Evolutionary conservation across 2,113 vertebrate genomes (phyloP), one percentile per base, ranked within the genome.

Genomic region (Callipepla californica): DNA sequence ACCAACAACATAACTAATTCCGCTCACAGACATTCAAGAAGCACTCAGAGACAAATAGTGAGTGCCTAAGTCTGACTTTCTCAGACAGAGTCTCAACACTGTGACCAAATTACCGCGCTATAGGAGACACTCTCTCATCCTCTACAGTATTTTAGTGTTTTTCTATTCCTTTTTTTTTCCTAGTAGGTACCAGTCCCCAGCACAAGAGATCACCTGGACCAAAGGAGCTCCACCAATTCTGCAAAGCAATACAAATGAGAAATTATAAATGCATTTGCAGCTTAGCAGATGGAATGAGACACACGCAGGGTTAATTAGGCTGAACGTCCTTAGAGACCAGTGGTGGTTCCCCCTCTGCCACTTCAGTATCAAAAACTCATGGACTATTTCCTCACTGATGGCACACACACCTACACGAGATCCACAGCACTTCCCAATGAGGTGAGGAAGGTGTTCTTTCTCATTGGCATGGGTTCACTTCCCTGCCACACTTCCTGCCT

Each of bases 1-100:
- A 89, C 42, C 9, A 18, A 5, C 18, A 79, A 65, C 23, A 40
- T 13, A 38, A 68, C 20, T 22, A 36, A 63, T 47, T 55, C 21
- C 36, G 20, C 25, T 59, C 34, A 23, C 0, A 68, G 59, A 65
- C 1, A 4, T 30, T 75, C 57, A 45, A 1, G 0, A 69, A 34
- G 40, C n/a, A 58, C 15, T 40, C 18, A 70, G 53, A 65, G 47
- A 6, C 19, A 36, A 28, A 34, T 0, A 42, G 19, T 0, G 0
- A 76, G 10, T 65, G 62, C 61, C 67, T 57, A 57, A 13, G 36
- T 30, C 51, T 90, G 13, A 45, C 6, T 30, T 30, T 74, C 32
- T 19, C 1, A 1, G 5, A 26, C 23, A 13, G 47, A 50, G n/a
- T 58, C 38, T 63, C 4, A 42, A 28, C 47, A 26, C 21, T 34